phyloP scores from a whole-genome alignment of 2,797 vertebrate genomes.

The Melopsittacus undulatus region DNA sequence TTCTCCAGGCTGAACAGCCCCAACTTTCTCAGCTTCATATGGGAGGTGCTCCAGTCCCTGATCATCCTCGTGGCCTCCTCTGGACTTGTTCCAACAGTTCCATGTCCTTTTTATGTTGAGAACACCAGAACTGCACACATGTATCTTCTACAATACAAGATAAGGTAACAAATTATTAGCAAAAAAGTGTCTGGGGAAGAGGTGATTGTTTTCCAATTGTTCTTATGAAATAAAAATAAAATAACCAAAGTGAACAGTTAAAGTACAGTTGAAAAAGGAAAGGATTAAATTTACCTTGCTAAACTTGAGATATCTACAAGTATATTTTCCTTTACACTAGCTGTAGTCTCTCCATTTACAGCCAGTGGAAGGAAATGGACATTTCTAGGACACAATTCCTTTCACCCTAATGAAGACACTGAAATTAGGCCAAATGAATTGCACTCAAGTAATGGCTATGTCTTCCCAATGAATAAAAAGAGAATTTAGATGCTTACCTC shows the following conservation, averaged over 20 bases:
- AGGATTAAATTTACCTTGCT: neutral
- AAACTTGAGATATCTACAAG: neutral
- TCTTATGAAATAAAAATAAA: neutral
- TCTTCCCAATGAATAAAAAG: neutral
- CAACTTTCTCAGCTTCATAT: too few species aligned
- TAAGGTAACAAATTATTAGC: neutral
- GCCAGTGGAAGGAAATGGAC: neutral
- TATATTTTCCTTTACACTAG: neutral
- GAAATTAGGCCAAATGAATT: neutral
- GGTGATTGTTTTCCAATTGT: neutral
- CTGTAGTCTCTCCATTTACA: neutral
- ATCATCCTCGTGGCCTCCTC: too few species aligned
- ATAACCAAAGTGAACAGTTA: neutral
- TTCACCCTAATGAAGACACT: neutral
- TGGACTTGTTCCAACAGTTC: too few species aligned
- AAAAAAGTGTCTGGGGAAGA: neutral
- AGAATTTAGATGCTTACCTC: neutral
- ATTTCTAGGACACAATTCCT: constrained; percentile 7
- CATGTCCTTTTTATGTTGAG: too few species aligned
- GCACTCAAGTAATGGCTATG: neutral
- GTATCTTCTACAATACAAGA: neutral
- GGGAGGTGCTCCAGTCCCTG: too few species aligned
- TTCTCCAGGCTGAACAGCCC: too few species aligned
- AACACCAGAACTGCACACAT: too few species aligned
- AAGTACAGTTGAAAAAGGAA: neutral